These are phyloP conservation scores for Diadegma fenestrale DNA, from an alignment of 2,888 invertebrate species.

Conservation along the genomic window DNA sequence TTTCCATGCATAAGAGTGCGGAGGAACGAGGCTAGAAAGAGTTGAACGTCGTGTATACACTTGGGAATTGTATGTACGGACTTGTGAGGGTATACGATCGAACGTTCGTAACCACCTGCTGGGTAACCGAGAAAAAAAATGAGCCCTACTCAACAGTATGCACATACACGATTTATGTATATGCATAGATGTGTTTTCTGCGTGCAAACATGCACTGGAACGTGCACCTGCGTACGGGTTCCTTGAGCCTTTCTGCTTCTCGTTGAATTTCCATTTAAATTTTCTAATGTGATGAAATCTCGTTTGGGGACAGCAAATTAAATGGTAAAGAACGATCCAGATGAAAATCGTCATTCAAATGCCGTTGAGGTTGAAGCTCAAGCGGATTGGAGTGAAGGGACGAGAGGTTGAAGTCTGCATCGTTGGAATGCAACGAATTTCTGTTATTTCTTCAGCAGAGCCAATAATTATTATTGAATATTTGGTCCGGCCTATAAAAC, in stretches of 20 bases:
- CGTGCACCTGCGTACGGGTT: slow-evolving; percentile 55
- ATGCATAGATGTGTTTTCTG: not conserved
- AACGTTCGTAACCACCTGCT: slow-evolving; percentile 63
- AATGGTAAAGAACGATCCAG: not conserved
- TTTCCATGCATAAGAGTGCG: not conserved
- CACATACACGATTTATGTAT: not conserved
- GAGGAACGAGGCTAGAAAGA: not conserved
- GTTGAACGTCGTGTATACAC: slow-evolving; percentile 21
- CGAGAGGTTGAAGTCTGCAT: no score
- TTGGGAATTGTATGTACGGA: slow-evolving; percentile 10
- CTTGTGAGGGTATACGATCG: slow-evolving; percentile 36
- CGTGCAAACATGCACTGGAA: not conserved
- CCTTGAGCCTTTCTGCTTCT: not conserved
- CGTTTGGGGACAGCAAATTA: not conserved
- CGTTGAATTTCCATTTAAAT: not conserved
- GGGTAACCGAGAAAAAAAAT: slow-evolving; percentile 30
- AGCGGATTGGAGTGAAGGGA: not conserved
- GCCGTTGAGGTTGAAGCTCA: not conserved
- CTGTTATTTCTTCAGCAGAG: no score
- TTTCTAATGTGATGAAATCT: not conserved
- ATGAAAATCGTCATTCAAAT: not conserved
- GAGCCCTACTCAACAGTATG: slow-evolving; percentile 11
- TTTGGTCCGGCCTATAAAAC: no score
- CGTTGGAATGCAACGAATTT: no score
- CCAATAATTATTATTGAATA: no score